These are phyloP conservation scores for Stenopsyche tienmushanensis DNA, from an alignment of 1,140 invertebrate genomes.

Conservation along the genomic window DNA sequence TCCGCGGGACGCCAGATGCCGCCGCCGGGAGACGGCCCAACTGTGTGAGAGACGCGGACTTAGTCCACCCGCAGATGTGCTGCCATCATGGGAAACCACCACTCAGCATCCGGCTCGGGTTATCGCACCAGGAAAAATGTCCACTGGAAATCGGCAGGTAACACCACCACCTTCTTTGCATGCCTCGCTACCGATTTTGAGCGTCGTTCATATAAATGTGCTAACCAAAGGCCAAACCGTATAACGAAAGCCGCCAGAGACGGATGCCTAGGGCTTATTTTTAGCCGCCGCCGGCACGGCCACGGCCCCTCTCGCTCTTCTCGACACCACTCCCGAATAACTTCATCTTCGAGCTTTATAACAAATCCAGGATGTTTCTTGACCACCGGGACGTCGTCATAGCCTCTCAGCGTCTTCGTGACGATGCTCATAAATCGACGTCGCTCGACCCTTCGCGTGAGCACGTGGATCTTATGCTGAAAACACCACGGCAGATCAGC, in stretches of 20 bases:
- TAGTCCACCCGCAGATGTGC: no score
- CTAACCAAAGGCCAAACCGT: no score
- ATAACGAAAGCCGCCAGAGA: no score
- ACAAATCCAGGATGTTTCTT: neutral
- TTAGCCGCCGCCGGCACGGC: conserved; percentile 21
- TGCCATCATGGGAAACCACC: conserved; percentile 56
- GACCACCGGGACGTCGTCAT: no score
- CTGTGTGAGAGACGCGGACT: no score
- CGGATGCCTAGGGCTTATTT: conserved; percentile 32
- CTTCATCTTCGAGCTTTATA: neutral
- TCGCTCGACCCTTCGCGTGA: neutral
- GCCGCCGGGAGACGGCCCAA: neutral
- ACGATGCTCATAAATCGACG: neutral
- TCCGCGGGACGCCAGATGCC: conserved; percentile 1
- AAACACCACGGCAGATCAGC: no score
- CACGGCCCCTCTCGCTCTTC: neutral
- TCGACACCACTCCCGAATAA: neutral
- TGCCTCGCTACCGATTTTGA: no score
- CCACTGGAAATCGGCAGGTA: conserved; percentile 71
- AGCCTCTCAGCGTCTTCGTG: neutral
- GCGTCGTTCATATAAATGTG: no score
- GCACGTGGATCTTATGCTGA: no score
- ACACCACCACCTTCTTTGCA: conserved; percentile 37
- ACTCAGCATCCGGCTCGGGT: conserved; percentile 49
- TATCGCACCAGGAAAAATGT: conserved; percentile 66